Evolutionary conservation across 2,888 invertebrate genomes (phyloP), one percentile per base, ranked within the genome.

Genomic region (Diarsia dahlii): DNA sequence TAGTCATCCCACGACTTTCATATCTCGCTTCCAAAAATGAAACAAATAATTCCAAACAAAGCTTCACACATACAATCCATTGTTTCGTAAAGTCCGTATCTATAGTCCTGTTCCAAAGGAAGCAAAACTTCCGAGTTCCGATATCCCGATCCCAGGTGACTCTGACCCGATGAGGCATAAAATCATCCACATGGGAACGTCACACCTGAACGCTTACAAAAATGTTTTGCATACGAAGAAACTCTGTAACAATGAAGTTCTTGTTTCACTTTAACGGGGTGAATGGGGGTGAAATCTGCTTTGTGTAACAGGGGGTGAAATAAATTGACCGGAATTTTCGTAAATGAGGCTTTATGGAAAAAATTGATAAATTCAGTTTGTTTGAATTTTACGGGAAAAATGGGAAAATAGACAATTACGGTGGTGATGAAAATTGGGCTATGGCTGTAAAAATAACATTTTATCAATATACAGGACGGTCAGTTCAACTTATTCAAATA

Each of bases 151-250:
- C 84, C 82, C 87, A 50, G 56, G 80, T 65, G 85, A 76, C 77
- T 80, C 81, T 66, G 52, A 71, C 70, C 68, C 86, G 80, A 81
- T 86, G 89, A 86, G 81, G 81, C 86, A 84, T 81, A 81, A 82
- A 87, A 88, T 88, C 78, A 86, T 87, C 81, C 80, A 72, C 79
- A 86, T 84, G 87, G 81, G 87, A 74, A 81, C 70, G 71, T 71
- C 70, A 80, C 89, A 88, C 86, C 82, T 86, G 87, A 80, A 74
- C 64, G 82, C 82, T 75, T 81, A 79, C 87, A 87, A 80, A 87
- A 87, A 87, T 86, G 77, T 80, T 86, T 74, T 84, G 82, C 78
- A 84, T 87, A 74, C 82, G 74, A 80, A 87, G 81, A 76, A 82
- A 78, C 74, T 63, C 62, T 75, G 78, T 70, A 71, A 82, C 82